phyloP scores from a whole-genome alignment of 2,113 vertebrate genomes.

The Pristiophorus japonicus region DNA sequence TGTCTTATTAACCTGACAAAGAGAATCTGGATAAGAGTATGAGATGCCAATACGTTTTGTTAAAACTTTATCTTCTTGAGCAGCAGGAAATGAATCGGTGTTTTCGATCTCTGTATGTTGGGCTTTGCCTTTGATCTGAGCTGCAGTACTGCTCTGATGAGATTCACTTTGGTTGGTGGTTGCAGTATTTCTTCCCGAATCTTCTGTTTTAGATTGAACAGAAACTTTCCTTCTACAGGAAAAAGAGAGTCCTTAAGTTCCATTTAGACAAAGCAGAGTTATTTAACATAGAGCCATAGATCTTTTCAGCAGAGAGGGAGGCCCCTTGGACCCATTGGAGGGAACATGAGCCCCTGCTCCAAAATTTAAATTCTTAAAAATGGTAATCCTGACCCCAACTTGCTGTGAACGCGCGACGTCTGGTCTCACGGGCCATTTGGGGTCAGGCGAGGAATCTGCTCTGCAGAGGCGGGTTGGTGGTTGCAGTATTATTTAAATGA shows the following conservation, averaged over 20 bases:
- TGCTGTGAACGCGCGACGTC: neutral
- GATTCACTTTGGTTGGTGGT: neutral
- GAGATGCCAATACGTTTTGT: neutral
- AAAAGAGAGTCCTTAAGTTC: neutral
- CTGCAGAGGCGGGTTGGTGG: neutral
- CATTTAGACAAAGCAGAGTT: neutral
- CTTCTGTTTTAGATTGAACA: neutral
- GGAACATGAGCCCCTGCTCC: neutral
- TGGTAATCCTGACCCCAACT: neutral
- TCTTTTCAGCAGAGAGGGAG: neutral
- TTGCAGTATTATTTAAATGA: neutral
- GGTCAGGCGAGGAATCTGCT: neutral
- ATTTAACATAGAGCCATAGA: neutral
- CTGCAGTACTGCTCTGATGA: too few relatives aligned
- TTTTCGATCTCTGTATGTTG: neutral
- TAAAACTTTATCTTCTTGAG: neutral
- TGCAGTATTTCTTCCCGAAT: neutral
- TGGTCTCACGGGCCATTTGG: neutral
- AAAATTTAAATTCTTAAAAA: neutral
- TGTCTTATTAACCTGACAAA: neutral
- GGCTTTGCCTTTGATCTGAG: neutral
- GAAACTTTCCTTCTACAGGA: neutral
- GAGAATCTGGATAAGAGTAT: neutral
- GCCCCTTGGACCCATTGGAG: neutral
- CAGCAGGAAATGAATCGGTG: neutral